Percentiles rank a stretch among this genome's conserved stretches.
Conservation (phyloP, 2,113 vertebrate genomes). For the Ranitomeya imitator region DNA sequence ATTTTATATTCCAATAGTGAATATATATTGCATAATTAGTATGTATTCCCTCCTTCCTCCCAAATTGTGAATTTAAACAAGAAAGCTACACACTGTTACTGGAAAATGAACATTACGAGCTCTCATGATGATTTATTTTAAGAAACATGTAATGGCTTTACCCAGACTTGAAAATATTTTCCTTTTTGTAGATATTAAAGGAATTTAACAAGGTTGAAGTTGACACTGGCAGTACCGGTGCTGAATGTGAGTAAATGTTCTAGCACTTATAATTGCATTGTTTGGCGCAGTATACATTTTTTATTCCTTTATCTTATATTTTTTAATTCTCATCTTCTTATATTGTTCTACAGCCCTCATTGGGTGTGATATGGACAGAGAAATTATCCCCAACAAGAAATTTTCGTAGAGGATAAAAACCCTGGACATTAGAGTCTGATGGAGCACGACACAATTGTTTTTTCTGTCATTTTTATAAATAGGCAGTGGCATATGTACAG, state of each 20-base stretch:
- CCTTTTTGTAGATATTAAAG: background rate
- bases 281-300: background rate
- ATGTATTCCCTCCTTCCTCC: no score
- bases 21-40: no score
- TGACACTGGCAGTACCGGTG: conserved; percentile 24
- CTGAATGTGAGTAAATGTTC: background rate
- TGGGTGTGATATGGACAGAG: background rate
- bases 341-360: background rate
- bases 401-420: background rate
- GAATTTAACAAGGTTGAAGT: conserved; percentile 38
- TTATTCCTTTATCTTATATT: background rate
- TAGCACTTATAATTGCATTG: background rate
- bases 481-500: background rate
- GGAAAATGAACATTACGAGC: no score
- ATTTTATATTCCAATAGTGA: no score
- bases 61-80: no score
- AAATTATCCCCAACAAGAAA: background rate
- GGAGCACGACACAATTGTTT: background rate
- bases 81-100: no score
- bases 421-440: background rate
- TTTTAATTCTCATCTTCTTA: background rate
- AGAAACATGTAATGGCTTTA: background rate
- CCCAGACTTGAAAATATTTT: background rate
- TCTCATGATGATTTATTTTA: no score
- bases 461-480: background rate